A percentile compares a stretch with the other conserved stretches of the same genome.
These are phyloP conservation scores for Sus cebifrons DNA, from an alignment of 2,797 vertebrate species.

Conservation along the genomic window DNA sequence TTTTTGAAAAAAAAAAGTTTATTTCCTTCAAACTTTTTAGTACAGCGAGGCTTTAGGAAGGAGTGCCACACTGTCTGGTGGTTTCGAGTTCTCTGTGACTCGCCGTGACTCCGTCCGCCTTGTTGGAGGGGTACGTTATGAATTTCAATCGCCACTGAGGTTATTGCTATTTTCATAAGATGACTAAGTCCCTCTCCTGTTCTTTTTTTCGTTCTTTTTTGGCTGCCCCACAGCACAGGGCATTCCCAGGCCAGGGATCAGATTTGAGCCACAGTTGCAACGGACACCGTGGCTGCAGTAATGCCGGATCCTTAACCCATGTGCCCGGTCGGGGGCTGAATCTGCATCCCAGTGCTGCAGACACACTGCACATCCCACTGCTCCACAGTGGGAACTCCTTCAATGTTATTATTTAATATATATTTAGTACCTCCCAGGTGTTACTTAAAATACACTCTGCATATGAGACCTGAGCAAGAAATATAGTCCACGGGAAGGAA, in stretches of 20 bases:
- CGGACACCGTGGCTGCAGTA: no score
- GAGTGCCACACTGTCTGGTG: not conserved
- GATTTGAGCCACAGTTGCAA: no score
- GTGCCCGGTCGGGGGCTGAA: no score
- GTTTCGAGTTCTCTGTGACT: accelerated
- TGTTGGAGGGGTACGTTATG: not conserved
- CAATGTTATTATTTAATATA: not conserved
- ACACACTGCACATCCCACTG: no score
- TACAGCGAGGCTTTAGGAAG: not conserved
- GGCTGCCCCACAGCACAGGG: no score
- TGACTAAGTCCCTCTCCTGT: no score
- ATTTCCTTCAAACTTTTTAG: not conserved
- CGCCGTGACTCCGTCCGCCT: not conserved
- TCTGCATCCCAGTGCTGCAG: no score
- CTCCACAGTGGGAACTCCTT: no score
- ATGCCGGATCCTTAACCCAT: no score
- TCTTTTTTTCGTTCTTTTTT: no score
- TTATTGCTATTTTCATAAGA: not conserved
- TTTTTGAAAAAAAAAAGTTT: no score
- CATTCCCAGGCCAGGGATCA: no score
- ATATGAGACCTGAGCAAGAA: not conserved
- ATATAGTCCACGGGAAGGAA: accelerated
- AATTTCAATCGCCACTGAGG: not conserved
- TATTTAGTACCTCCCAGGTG: not conserved
- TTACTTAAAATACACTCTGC: not conserved